Conservation (phyloP, 2,888 invertebrate genomes). For the Unio delphinus region DNA sequence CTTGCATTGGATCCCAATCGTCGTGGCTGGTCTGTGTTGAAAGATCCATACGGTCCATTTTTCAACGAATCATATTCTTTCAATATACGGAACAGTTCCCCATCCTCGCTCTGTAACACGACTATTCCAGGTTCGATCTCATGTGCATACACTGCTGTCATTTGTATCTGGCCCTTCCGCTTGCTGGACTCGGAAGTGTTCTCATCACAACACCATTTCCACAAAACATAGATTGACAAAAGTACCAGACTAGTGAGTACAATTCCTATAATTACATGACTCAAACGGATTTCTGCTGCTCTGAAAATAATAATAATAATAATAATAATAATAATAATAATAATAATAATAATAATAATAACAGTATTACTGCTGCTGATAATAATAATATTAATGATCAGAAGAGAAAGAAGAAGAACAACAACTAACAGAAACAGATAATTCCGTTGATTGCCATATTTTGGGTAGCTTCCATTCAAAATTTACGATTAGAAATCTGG, state of each 20-base stretch:
- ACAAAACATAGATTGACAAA: conserved; percentile 8
- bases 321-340: background rate
- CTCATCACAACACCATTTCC: conserved; percentile 14
- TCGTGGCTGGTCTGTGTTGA: background rate
- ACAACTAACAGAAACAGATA: too few relatives aligned
- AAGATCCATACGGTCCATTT: background rate
- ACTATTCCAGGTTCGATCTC: conserved; percentile 40
- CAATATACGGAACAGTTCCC: conserved; percentile 40
- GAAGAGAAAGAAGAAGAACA: too few relatives aligned
- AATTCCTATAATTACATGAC: conserved; percentile 4
- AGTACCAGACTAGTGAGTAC: conserved; percentile 3
- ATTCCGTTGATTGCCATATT: too few relatives aligned
- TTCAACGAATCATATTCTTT: conserved; percentile 26
- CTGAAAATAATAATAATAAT: conserved; percentile 2
- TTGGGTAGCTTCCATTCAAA: too few relatives aligned
- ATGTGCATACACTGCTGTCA: conserved; percentile 36
- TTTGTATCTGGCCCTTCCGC: background rate
- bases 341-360: too few relatives aligned
- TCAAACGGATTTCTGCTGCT: conserved; percentile 2
- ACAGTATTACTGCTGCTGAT: too few relatives aligned
- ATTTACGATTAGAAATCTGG: too few relatives aligned
- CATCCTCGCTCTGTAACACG: conserved; percentile 38
- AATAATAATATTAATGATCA: too few relatives aligned
- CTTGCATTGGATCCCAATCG: too few relatives aligned
- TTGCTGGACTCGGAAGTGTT: conserved; percentile 4